Evolutionary conservation across 1,140 invertebrate genomes (phyloP), one percentile per base, ranked within the genome.

Genomic region (Batillaria attramentaria): DNA sequence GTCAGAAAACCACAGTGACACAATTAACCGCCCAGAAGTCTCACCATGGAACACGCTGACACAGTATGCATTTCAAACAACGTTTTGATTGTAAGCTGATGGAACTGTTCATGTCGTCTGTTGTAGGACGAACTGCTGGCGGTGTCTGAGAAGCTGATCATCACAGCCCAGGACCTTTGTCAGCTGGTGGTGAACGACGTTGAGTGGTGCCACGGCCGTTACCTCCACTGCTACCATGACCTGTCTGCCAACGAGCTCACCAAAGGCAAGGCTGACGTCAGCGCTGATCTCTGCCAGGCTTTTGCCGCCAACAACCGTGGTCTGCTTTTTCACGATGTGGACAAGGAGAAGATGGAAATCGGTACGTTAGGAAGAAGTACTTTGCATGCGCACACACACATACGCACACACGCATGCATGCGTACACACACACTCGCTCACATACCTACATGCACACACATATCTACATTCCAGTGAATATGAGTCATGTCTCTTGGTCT

Each of bases 141-240:
- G n/a, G 57, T 75, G 73, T 62, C 73, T 18, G 73, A 75, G 13
- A 75, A 75, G 57, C 73, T 75, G 33, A 75, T 75, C n/a, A 28
- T 75, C 20, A 62, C 73, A 4, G 54, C 62, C 31, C 46, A 57
- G 54, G 73, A 75, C 57, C 57, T 62, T 6, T 62, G 57, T 31
- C 57, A 62, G 57, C 57, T 75, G 50, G 68, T 70, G 68, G 68
- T 37, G 8, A 39, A 42, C 41, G 31, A 13, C 10, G 10, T 54
- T 37, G n/a, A 18, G 6, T 75, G 73, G 73, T 16, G 20, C 24
- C 62, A 75, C n/a, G 73, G 73, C 37, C 73, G 57, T 35, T 3
- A 31, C 20, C 57, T 62, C 57, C 24, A 65, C 24, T 62, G 73
- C 57, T 42, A 41, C 37, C 37, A 75, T 10, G 73, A 75, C 57